Base-by-base conservation (phyloP, 2,113 vertebrate genomes). In the Colius striatus region DNA sequence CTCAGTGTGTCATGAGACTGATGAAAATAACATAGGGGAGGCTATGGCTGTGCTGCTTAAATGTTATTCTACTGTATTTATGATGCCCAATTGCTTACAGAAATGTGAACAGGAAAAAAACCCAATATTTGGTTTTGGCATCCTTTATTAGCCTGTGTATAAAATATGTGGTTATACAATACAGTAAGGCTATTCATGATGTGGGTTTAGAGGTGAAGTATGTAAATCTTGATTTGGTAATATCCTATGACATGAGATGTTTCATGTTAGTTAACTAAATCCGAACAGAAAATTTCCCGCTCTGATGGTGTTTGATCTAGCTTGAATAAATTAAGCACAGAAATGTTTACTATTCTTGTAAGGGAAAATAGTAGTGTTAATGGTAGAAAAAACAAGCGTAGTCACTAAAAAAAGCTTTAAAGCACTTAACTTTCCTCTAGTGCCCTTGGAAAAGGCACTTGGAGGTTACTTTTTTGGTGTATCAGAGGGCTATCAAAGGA, bases 1-100 rank as follows among this genome's bases (percentile, higher is more conserved):
- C 63, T 95, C 92, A 90, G 61, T 62, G 66, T 93, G 74, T 95
- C 95, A 84, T 68, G 86, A 77, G 89, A 53, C 76, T 78, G 85
- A 75, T 88, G 90, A 65, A 90, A 92, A 89, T 91, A 70, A 88
- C 30, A 23, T 23, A 70, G 57, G 17, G 54, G 53, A 93, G 53
- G 76, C 19, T 86, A 11, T 57, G 50, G 61, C 82, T 95, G 55
- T 81, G 93, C 58, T 93, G 45, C 48, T 90, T 90, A 57, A 86
- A 36, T 58, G 51, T 34, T 63, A 38, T 65, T 66, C 27, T 30
- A 0, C 38, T 75, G 50, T 65, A 38, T 89, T 94, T 54, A 32
- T 93, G 50, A 32, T 84, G n/a, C 36, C 36, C 15, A 36, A 11
- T 70, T 77, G n/a, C 61, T 4, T 80, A 62, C 17, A 76, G 76